Evolutionary conservation across 1,140 invertebrate genomes (phyloP).

Genomic region (Microplitis mediator): DNA sequence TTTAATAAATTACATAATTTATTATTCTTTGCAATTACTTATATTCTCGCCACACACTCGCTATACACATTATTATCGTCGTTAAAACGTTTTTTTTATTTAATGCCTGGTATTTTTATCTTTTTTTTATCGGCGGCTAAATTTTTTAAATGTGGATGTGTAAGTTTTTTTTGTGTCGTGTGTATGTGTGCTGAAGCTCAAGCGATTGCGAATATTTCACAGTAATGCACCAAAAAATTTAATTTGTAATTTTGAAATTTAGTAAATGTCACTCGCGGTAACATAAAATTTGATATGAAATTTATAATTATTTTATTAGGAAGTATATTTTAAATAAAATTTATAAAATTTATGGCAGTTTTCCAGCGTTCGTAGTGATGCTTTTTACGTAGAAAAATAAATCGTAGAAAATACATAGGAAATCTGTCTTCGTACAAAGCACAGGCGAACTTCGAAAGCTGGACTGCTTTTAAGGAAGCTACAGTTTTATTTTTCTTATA

Average conservation of each 20-base stretch:
- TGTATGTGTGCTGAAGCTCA: slow-evolving; percentile 32
- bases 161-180: no score
- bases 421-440: slow-evolving; percentile 37
- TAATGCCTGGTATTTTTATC: slow-evolving; percentile 10
- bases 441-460: slow-evolving; percentile 21
- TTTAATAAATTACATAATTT: not conserved
- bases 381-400: slow-evolving; percentile 37
- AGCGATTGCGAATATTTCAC: slow-evolving; percentile 32
- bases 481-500: not conserved
- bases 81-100: not conserved
- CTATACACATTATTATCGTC: slow-evolving; percentile 10
- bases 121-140: slow-evolving; percentile 22
- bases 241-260: no score
- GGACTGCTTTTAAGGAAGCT: not conserved
- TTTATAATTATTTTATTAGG: not conserved
- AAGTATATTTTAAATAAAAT: not conserved
- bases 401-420: slow-evolving; percentile 37
- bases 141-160: slow-evolving; percentile 8
- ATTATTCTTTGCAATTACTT: not conserved
- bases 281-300: slow-evolving; percentile 13
- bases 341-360: slow-evolving; percentile 2
- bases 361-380: slow-evolving; percentile 24
- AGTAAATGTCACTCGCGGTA: not conserved
- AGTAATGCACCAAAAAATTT: slow-evolving; percentile 15
- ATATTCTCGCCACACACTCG: not conserved